A percentile compares a stretch with the other conserved stretches of the same genome.
phyloP scores from a whole-genome alignment of 2,113 vertebrate genomes.

The Hemicordylus capensis region DNA sequence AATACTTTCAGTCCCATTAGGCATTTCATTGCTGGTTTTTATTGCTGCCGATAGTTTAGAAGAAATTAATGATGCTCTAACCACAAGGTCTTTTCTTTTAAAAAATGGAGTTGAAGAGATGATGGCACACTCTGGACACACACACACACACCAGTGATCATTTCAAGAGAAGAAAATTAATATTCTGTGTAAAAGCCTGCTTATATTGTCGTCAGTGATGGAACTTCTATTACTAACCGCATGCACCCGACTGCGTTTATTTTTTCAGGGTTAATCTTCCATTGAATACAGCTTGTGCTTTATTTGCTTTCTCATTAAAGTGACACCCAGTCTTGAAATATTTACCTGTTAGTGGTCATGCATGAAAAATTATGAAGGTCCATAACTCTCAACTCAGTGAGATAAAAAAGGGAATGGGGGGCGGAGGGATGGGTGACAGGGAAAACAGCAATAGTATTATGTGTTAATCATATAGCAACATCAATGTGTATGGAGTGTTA shows the following conservation, averaged over 20 bases:
- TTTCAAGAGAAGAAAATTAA: constrained; percentile 44
- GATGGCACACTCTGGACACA: constrained; percentile 6
- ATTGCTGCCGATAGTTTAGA: neutral
- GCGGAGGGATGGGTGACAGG: no score
- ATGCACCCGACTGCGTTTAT: neutral
- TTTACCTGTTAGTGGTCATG: constrained; percentile 5
- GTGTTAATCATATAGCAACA: neutral
- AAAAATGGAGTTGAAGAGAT: neutral
- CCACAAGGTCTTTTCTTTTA: neutral
- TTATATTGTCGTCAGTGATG: constrained; percentile 43
- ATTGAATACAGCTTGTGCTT: constrained; percentile 27
- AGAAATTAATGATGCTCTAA: neutral
- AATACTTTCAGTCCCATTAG: neutral
- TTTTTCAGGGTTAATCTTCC: constrained; percentile 47
- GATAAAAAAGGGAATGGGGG: neutral
- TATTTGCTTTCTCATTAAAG: constrained; percentile 35
- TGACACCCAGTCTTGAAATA: constrained; percentile 36
- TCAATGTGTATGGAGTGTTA: neutral
- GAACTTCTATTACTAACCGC: constrained; percentile 47
- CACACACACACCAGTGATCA: constrained; percentile 20
- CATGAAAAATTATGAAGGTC: neutral
- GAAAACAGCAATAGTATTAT: neutral
- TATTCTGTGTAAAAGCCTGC: constrained; percentile 33
- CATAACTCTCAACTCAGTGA: neutral
- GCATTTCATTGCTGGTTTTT: neutral